These are phyloP conservation scores for Oreotrochilus melanogaster DNA, from an alignment of 2,113 vertebrate genomes.

Conservation along the genomic window DNA sequence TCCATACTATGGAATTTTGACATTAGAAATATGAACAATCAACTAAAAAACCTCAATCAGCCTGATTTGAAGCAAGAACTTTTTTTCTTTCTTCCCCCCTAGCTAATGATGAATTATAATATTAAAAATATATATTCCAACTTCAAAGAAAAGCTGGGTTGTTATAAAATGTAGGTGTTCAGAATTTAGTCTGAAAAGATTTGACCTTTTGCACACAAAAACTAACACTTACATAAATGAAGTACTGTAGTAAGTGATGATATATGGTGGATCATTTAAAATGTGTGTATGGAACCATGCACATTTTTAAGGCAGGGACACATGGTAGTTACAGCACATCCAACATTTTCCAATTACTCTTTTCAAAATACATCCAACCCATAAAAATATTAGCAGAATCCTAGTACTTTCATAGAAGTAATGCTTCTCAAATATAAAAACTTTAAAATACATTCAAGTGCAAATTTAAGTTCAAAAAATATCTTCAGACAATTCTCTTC, in stretches of 20 bases:
- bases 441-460: neutral
- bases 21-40: neutral
- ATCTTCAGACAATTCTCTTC: neutral
- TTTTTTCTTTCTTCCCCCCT: neutral
- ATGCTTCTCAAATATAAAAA: neutral
- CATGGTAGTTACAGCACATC: slow-evolving; percentile 36
- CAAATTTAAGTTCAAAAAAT: neutral
- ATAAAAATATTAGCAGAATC: slow-evolving; percentile 39
- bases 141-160: slow-evolving; percentile 33
- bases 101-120: slow-evolving; percentile 59
- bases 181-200: slow-evolving; percentile 56
- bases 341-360: slow-evolving; percentile 64
- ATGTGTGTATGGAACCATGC: slow-evolving; percentile 22
- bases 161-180: slow-evolving; percentile 13
- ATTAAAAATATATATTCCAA: slow-evolving; percentile 29
- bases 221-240: slow-evolving; percentile 64
- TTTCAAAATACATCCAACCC: slow-evolving; percentile 50
- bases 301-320: slow-evolving; percentile 55
- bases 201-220: slow-evolving; percentile 60
- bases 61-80: slow-evolving; percentile 1
- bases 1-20: neutral
- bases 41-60: neutral
- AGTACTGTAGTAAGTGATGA: slow-evolving; percentile 70
- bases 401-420: neutral
- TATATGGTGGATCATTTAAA: slow-evolving; percentile 64